Base-by-base conservation (phyloP, 2,113 vertebrate genomes). In the Antennarius striatus region DNA sequence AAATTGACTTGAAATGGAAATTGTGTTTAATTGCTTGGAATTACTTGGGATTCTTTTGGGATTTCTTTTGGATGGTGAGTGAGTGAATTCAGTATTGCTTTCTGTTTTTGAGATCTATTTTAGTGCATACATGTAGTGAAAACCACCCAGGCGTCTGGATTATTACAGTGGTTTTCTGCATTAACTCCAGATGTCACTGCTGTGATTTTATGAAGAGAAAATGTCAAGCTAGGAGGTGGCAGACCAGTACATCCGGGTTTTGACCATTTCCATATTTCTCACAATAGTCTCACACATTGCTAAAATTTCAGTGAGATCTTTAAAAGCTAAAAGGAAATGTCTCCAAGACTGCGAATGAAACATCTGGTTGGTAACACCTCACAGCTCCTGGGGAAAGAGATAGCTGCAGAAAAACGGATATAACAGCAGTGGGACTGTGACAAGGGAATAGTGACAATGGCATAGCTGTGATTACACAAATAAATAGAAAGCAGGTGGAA, bases 401-500 rank as follows among this genome's bases (percentile, higher is more conserved):
- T 80, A 68, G 59, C 80, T 82, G 87, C 80, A 73, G 75, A 71
- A 71, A 83, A 84, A 82, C 79, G 77, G 84, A 87, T 72, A 68
- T 72, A 75, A 67, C 76, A 63, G 71, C 58, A 65, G 71, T 56
- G 63, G 69, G 71, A 64, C 55, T 81, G 71, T 83, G 86, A 88
- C 58, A 65, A 77, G 59, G 71, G 76, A 73, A 88, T 77, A 82
- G 85, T 88, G 89, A 90, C 78, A 81, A 75, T 87, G 58, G 69
- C 72, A 80, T 79, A 77, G 81, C 72, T 80, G 79, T 47, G 58
- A 85, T 89, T 87, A 78, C 71, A 77, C 68, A 74, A 87, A 91
- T 85, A 61, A 86, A 91, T 85, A 80, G 73, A 69, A 90, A 88
- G 82, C 88, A 89, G 83, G 85, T 89, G 89, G 81, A 78, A 66